Evolutionary conservation across 2,888 invertebrate genomes (phyloP).

Genomic region (Drosophila merina): DNA sequence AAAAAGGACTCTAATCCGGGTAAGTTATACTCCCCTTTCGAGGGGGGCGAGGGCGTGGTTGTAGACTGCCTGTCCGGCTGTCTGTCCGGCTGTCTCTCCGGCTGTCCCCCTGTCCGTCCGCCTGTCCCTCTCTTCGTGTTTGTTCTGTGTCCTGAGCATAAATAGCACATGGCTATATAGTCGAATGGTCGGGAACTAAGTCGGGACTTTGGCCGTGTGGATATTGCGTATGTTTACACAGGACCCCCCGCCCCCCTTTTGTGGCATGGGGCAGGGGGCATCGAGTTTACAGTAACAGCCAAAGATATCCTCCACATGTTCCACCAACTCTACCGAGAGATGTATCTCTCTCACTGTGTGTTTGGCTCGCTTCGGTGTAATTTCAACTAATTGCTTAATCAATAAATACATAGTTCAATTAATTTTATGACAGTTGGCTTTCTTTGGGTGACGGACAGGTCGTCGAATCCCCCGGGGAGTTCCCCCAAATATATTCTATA

Average conservation of each 20-base stretch:
- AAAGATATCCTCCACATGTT: conserved; percentile 25
- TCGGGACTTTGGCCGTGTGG: conserved; percentile 23
- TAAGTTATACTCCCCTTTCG: conserved; percentile 28
- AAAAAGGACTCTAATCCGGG: conserved; percentile 12
- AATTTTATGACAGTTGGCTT: conserved; percentile 30
- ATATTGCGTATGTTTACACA: conserved; percentile 56
- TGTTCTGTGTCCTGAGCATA: conserved; percentile 62
- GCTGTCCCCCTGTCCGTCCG: too few species aligned
- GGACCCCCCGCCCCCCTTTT: conserved; percentile 14
- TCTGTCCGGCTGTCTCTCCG: too few species aligned
- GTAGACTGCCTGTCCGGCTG: too few species aligned
- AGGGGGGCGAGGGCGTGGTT: too few species aligned
- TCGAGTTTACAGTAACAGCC: conserved; percentile 6
- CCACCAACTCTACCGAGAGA: conserved; percentile 11
- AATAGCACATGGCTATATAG: conserved; percentile 55
- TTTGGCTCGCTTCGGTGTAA: conserved; percentile 45
- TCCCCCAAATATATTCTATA: not conserved
- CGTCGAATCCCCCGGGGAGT: not conserved
- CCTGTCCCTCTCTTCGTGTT: conserved; percentile 33
- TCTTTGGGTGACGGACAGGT: not conserved
- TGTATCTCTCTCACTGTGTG: conserved; percentile 41
- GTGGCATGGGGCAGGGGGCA: conserved; percentile 10
- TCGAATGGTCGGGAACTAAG: conserved; percentile 9
- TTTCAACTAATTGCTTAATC: conserved; percentile 72
- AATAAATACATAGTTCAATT: conserved; percentile 62